Evolutionary conservation across 2,888 invertebrate genomes (phyloP).

Genomic region (Mactromeris polynyma): DNA sequence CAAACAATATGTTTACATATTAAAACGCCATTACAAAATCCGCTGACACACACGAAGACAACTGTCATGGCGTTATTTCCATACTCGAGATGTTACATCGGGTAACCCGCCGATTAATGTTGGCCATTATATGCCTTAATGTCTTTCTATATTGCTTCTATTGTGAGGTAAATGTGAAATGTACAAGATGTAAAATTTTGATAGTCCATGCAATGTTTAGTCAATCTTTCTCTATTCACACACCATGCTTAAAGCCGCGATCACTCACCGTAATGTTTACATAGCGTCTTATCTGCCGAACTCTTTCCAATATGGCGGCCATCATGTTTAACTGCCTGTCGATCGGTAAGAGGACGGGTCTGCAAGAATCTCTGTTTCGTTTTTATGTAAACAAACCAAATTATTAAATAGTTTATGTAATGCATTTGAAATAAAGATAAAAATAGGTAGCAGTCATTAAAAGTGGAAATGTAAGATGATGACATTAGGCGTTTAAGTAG

Average conservation of each 20-base stretch:
- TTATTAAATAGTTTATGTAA: background rate
- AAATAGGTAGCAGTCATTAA: background rate
- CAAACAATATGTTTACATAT: background rate
- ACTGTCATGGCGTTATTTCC: constrained; percentile 33
- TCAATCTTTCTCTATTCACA: constrained; percentile 34
- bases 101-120: constrained; percentile 46
- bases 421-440: background rate
- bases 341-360: background rate
- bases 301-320: constrained; percentile 69
- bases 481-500: background rate
- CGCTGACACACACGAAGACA: constrained; percentile 35
- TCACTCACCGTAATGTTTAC: constrained; percentile 57
- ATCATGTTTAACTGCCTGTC: constrained; percentile 9
- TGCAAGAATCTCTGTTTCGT: background rate
- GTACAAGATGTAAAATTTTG: constrained; percentile 67
- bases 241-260: constrained; percentile 2
- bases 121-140: constrained; percentile 65
- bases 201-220: constrained; percentile 65
- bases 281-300: constrained; percentile 54
- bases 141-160: constrained; percentile 61
- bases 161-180: constrained; percentile 70
- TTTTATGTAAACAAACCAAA: background rate
- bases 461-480: background rate
- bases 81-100: constrained; percentile 24
- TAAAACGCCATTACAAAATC: constrained; percentile 19